Evolutionary conservation across 2,797 vertebrate species (phyloP).

Genomic region (Megalops cyprinoides): DNA sequence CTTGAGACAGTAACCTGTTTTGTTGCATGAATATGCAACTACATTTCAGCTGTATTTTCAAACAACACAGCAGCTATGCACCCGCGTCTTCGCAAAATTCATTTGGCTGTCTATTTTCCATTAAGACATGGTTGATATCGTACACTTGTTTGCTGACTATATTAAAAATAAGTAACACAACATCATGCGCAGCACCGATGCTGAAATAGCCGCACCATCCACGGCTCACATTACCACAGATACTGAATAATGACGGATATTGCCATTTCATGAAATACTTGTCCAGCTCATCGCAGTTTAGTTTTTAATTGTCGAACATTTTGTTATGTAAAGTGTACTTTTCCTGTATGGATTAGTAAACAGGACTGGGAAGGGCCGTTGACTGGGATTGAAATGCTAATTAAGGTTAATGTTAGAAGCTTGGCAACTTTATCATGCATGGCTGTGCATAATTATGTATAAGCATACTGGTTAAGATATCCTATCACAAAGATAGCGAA

Average conservation of each 20-base stretch:
- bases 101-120: not conserved
- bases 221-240: not conserved
- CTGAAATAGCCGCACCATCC: not conserved
- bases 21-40: not conserved
- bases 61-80: not conserved
- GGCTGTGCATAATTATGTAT: slow-evolving; percentile 61
- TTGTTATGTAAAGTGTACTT: not conserved
- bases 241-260: not conserved
- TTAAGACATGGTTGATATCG: not conserved
- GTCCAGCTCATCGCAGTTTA: not conserved
- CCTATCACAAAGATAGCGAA: slow-evolving; percentile 4
- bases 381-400: slow-evolving; percentile 67
- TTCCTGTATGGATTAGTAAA: slow-evolving; percentile 47
- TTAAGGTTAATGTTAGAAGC: slow-evolving; percentile 63
- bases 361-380: slow-evolving; percentile 52
- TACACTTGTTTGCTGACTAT: not conserved
- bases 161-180: not conserved
- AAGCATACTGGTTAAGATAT: slow-evolving; percentile 22
- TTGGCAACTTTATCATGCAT: slow-evolving; percentile 72
- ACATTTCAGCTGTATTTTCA: not conserved
- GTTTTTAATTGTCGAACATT: not conserved
- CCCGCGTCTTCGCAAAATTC: too few species aligned
- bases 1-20: not conserved
- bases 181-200: not conserved
- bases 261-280: not conserved